These are phyloP conservation scores for Paedocypris sp. DNA, from an alignment of 2,113 vertebrate species.

Conservation along the genomic window DNA sequence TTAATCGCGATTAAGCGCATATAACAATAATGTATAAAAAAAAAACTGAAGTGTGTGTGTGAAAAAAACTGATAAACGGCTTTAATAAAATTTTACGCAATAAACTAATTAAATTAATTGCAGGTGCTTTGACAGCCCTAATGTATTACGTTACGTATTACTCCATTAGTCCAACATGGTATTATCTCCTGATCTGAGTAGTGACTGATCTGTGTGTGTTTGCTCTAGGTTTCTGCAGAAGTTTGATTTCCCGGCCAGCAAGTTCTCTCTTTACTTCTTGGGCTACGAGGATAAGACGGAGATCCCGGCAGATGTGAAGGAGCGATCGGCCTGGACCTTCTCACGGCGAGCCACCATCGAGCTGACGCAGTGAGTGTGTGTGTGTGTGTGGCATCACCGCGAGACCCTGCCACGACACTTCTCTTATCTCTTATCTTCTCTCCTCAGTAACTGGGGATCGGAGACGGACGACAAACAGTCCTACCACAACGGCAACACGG, in stretches of 20 bases:
- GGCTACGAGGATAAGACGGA: conserved; percentile 90
- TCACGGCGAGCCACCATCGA: conserved; percentile 88
- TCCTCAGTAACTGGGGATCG: conserved; percentile 88
- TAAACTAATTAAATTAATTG: too few species aligned
- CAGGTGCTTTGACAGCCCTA: too few species aligned
- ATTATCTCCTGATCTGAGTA: not conserved
- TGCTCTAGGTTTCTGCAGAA: conserved; percentile 77
- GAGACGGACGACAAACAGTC: conserved; percentile 76
- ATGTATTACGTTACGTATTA: too few species aligned
- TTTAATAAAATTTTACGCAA: too few species aligned
- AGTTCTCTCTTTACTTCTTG: conserved; percentile 90
- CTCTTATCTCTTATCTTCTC: not conserved
- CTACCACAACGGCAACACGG: conserved; percentile 94
- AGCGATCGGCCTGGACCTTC: conserved; percentile 77
- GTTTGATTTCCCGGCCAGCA: conserved; percentile 88
- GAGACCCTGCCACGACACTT: not conserved
- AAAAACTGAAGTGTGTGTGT: too few species aligned
- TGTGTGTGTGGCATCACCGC: not conserved
- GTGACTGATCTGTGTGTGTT: not conserved
- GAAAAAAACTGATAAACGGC: too few species aligned
- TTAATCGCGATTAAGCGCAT: too few species aligned
- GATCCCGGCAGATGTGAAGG: conserved; percentile 72
- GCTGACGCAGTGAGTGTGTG: conserved; percentile 67
- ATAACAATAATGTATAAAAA: too few species aligned
- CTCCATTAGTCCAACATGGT: too few species aligned